These are phyloP conservation scores for Pyrrhia umbra DNA, from an alignment of 2,888 invertebrate species.

Conservation along the genomic window DNA sequence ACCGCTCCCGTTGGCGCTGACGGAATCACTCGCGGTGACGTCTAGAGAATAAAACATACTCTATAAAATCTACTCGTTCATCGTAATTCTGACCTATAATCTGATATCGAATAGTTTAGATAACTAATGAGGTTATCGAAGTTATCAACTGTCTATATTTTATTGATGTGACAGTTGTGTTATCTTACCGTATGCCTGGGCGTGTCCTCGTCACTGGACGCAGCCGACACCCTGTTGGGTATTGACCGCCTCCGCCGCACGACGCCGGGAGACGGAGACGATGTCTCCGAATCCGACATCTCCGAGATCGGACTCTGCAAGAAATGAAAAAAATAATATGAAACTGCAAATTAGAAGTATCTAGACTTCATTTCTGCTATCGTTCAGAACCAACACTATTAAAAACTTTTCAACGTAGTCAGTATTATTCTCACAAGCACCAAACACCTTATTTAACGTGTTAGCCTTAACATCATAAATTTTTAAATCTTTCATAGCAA, in stretches of 20 bases:
- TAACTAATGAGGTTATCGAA: background rate
- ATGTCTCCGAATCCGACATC: conserved; percentile 90
- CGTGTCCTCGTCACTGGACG: conserved; percentile 84
- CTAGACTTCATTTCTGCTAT: background rate
- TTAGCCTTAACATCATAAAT: too few relatives aligned
- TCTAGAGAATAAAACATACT: conserved; percentile 49
- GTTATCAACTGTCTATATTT: background rate
- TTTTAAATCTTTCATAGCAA: too few relatives aligned
- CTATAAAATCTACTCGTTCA: background rate
- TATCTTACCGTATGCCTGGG: conserved; percentile 75
- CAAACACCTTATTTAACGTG: background rate
- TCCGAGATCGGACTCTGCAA: conserved; percentile 89
- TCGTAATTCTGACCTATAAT: background rate
- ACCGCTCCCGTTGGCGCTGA: conserved; percentile 60
- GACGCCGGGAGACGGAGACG: conserved; percentile 79
- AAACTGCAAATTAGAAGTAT: background rate
- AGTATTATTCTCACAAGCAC: background rate
- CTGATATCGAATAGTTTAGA: background rate
- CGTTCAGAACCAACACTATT: background rate
- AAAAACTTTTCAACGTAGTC: background rate
- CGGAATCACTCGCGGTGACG: conserved; percentile 73
- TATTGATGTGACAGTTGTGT: background rate
- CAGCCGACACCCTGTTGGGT: conserved; percentile 82
- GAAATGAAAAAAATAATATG: conserved; percentile 8
- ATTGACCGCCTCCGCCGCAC: conserved; percentile 76